phyloP scores from a whole-genome alignment of 2,113 vertebrate species.

The Thymallus thymallus region DNA sequence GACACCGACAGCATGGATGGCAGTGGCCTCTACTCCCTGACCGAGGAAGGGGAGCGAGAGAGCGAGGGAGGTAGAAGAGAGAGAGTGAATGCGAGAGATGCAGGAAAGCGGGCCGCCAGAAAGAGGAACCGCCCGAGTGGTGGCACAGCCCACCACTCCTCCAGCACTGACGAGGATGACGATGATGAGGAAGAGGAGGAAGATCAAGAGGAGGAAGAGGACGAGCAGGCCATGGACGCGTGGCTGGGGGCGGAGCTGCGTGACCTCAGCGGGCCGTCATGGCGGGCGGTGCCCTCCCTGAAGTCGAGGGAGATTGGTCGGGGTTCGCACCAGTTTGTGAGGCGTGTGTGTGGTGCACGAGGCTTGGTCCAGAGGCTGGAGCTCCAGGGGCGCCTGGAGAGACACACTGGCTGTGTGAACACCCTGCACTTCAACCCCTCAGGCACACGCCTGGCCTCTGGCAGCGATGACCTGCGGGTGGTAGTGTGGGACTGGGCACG shows the following conservation, averaged over 20 bases:
- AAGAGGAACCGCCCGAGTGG: constrained; percentile 70
- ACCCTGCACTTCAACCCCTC: constrained; percentile 96
- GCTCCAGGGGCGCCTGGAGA: constrained; percentile 88
- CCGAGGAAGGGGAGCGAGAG: constrained; percentile 79
- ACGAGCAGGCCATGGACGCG: constrained; percentile 86
- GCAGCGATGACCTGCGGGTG: constrained; percentile 92
- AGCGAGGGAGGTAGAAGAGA: constrained; percentile 61
- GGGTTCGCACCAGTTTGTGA: constrained; percentile 79
- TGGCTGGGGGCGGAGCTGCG: constrained; percentile 88
- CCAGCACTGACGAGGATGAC: constrained; percentile 72
- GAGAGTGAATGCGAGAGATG: constrained; percentile 35
- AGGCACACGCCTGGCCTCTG: constrained; percentile 89
- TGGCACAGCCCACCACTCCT: constrained; percentile 63
- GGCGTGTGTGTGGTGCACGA: constrained; percentile 85
- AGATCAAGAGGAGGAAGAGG: constrained; percentile 68
- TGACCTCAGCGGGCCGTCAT: constrained; percentile 78
- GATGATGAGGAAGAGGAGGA: constrained; percentile 76
- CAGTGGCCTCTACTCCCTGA: constrained; percentile 86
- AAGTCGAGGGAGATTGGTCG: constrained; percentile 82
- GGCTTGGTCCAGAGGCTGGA: constrained; percentile 89
- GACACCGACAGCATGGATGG: constrained; percentile 97
- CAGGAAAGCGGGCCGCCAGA: constrained; percentile 57
- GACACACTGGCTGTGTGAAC: constrained; percentile 93
- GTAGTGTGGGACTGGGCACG: constrained; percentile 95
- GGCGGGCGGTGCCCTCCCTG: constrained; percentile 83